These are phyloP conservation scores for Drosophila nr. perissopoda DNA, from an alignment of 2,888 invertebrate species.

Conservation along the genomic window DNA sequence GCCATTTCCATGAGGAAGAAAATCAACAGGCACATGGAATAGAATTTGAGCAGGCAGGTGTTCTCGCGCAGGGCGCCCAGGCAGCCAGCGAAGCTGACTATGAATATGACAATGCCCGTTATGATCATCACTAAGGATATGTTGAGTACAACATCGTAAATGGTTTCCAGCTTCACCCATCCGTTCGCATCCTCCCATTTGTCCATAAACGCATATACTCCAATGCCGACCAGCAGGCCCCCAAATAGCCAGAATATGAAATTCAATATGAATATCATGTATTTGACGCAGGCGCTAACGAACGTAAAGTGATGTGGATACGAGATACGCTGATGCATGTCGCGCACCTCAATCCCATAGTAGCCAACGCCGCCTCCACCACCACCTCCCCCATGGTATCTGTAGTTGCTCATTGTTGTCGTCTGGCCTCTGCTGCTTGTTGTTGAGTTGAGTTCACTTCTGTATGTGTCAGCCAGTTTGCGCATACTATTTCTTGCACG, in stretches of 20 bases:
- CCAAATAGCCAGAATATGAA: conserved; percentile 92
- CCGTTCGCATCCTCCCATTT: conserved; percentile 94
- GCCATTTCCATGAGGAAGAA: conserved; percentile 97
- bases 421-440: background rate
- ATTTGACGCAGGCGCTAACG: conserved; percentile 84
- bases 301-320: conserved; percentile 81
- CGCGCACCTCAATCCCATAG: conserved; percentile 82
- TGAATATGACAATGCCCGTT: conserved; percentile 95
- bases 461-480: background rate
- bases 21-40: conserved; percentile 94
- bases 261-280: conserved; percentile 85
- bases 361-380: conserved; percentile 77
- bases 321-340: conserved; percentile 80
- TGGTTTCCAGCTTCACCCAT: conserved; percentile 91
- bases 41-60: conserved; percentile 95
- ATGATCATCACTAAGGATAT: conserved; percentile 95
- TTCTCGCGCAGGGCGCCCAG: conserved; percentile 92
- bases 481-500: conserved; percentile 1
- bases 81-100: conserved; percentile 97
- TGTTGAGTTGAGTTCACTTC: conserved; percentile 6
- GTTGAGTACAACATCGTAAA: conserved; percentile 95
- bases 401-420: conserved; percentile 82
- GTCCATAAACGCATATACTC: conserved; percentile 95
- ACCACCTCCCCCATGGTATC: conserved; percentile 81
- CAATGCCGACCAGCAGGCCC: conserved; percentile 93